These are phyloP conservation scores for Spisula solida DNA, from an alignment of 2,888 invertebrate species.

Conservation along the genomic window DNA sequence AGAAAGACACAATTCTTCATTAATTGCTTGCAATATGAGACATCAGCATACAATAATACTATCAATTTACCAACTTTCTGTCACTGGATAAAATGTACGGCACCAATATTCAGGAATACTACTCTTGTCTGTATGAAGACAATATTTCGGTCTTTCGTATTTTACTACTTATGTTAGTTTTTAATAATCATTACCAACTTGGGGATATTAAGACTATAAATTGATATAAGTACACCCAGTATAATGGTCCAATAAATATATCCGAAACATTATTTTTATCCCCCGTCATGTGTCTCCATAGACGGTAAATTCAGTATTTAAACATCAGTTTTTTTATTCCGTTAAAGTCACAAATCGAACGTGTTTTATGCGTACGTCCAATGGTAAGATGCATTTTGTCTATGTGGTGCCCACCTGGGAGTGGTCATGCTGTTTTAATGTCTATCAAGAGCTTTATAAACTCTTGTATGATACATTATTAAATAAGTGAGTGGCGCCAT, in stretches of 20 bases:
- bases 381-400: background rate
- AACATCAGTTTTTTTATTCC: background rate
- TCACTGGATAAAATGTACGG: background rate
- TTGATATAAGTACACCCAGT: background rate
- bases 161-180: background rate
- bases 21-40: background rate
- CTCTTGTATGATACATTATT: background rate
- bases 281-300: background rate
- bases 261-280: background rate
- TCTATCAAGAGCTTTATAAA: background rate
- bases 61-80: background rate
- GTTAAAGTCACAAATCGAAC: background rate
- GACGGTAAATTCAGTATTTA: slow-evolving; percentile 3
- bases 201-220: background rate
- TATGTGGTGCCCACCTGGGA: background rate
- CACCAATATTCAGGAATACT: background rate
- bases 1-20: background rate
- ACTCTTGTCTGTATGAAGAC: background rate
- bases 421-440: background rate
- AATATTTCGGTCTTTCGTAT: background rate
- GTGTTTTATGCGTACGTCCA: background rate
- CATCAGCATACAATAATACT: background rate
- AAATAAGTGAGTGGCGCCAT: background rate
- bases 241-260: slow-evolving; percentile 4
- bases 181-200: background rate